These are phyloP conservation scores for Eupithecia dodoneata DNA, from an alignment of 2,888 invertebrate species.

Conservation along the genomic window DNA sequence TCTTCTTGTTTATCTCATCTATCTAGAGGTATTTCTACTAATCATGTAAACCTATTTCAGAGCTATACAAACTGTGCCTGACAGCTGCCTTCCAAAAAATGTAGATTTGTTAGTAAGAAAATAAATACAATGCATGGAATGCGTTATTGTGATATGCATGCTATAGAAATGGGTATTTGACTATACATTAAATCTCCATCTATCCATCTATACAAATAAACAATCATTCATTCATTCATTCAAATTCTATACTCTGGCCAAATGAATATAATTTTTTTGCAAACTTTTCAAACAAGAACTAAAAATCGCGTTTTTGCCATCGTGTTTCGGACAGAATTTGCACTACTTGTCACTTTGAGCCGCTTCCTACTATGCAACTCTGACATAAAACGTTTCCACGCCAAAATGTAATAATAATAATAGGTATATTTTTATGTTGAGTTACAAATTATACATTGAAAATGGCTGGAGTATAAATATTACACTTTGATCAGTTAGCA, in stretches of 20 bases:
- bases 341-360: background rate
- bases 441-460: background rate
- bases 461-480: background rate
- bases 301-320: background rate
- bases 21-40: constrained; percentile 25
- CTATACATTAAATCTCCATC: background rate
- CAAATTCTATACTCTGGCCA: background rate
- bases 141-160: constrained; percentile 33
- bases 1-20: background rate
- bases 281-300: background rate
- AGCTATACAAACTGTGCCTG: constrained; percentile 81
- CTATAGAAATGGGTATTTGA: constrained; percentile 29
- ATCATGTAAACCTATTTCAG: constrained; percentile 67
- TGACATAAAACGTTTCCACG: background rate
- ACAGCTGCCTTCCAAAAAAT: constrained; percentile 82
- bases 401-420: too few species aligned
- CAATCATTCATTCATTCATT: too few species aligned
- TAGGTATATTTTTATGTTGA: background rate
- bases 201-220: background rate
- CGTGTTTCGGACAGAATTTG: background rate
- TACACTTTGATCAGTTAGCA: background rate
- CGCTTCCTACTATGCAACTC: too few species aligned
- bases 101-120: constrained; percentile 83
- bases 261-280: background rate
- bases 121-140: constrained; percentile 69